phyloP scores from a whole-genome alignment of 2,888 invertebrate genomes.

The Pseudococcus longispinus region DNA sequence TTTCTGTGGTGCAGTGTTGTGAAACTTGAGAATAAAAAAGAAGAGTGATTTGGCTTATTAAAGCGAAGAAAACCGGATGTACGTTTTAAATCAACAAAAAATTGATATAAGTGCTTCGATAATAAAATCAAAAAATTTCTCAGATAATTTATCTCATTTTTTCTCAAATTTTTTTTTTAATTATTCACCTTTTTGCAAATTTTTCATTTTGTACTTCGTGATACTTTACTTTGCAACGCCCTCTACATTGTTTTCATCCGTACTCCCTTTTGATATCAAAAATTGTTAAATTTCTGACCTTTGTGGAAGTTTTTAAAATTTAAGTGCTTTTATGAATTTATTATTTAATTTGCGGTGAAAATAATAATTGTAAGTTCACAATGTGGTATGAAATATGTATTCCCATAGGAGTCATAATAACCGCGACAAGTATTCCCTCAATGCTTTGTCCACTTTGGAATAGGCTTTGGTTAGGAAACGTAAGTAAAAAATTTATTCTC shows the following conservation, averaged over 20 bases:
- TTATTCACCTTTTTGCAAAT: no score
- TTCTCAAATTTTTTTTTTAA: no score
- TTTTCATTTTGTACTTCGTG: no score
- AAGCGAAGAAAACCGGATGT: no score
- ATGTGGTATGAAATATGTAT: constrained; percentile 81
- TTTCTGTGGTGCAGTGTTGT: no score
- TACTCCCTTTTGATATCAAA: not conserved
- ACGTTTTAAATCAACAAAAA: no score
- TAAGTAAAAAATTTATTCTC: constrained; percentile 64
- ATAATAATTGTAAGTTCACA: constrained; percentile 58
- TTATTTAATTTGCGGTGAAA: not conserved
- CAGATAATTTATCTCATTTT: no score
- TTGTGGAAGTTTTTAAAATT: not conserved
- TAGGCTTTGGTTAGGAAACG: constrained; percentile 70
- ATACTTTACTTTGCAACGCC: not conserved
- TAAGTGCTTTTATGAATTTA: not conserved
- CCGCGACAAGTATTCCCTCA: constrained; percentile 70
- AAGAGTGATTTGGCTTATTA: no score
- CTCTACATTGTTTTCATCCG: not conserved
- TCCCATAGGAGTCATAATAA: constrained; percentile 69
- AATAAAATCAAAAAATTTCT: no score
- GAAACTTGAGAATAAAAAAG: no score
- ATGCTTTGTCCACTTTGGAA: constrained; percentile 71
- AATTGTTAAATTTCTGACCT: not conserved
- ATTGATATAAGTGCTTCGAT: no score